Evolutionary conservation across 2,888 invertebrate species (phyloP).

Genomic region (Sphecodes monilicornis): DNA sequence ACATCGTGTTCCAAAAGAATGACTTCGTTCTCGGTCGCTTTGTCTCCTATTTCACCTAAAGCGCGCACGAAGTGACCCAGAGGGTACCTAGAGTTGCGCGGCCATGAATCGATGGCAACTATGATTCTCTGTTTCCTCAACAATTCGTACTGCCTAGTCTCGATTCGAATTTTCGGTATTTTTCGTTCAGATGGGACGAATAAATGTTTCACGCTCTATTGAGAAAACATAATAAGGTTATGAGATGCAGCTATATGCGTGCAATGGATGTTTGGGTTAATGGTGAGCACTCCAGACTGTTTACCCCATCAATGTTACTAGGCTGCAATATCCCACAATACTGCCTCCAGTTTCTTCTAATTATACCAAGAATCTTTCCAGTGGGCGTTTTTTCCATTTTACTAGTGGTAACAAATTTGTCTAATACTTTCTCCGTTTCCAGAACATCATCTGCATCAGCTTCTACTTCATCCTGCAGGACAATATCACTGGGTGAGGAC

Average conservation of each 20-base stretch:
- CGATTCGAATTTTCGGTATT: conserved; percentile 97
- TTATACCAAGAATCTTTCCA: conserved; percentile 96
- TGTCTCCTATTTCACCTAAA: conserved; percentile 96
- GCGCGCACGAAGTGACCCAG: conserved; percentile 98
- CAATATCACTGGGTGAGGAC: conserved; percentile 95
- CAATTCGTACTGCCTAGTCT: conserved; percentile 95
- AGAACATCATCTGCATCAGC: conserved; percentile 87
- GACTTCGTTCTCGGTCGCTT: conserved; percentile 98
- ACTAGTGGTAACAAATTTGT: conserved; percentile 32
- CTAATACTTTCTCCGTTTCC: conserved; percentile 69
- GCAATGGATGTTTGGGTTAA: neutral
- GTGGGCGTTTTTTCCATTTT: conserved; percentile 85
- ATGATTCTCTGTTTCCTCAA: conserved; percentile 94
- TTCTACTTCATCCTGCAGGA: conserved; percentile 90
- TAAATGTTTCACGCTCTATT: conserved; percentile 89
- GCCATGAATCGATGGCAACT: conserved; percentile 99
- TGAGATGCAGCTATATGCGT: neutral
- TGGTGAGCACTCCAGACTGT: neutral
- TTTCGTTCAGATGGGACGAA: conserved; percentile 97
- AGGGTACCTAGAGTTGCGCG: conserved; percentile 95
- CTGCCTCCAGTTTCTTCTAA: conserved; percentile 98
- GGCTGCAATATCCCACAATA: conserved; percentile 98
- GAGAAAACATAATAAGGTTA: conserved; percentile 19
- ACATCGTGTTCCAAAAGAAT: conserved; percentile 98
- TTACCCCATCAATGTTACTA: conserved; percentile 88